Evolutionary conservation across 2,797 vertebrate species (phyloP).

Genomic region (Sparidentex hasta): DNA sequence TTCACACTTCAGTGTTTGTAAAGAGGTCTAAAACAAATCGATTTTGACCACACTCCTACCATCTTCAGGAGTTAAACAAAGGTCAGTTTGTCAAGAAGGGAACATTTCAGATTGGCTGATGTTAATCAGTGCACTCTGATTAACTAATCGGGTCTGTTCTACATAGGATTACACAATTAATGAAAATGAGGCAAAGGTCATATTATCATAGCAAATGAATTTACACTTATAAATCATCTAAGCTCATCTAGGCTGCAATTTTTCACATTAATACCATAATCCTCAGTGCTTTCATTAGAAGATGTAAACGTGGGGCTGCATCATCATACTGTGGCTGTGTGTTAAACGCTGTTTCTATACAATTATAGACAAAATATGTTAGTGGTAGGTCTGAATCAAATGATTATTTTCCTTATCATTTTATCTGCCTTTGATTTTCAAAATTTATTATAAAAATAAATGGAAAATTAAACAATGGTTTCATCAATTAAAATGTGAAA

Average conservation of each 20-base stretch:
- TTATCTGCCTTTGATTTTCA: too few relatives aligned
- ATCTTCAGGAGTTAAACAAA: conserved; percentile 46
- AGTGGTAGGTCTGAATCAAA: too few relatives aligned
- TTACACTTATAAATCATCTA: conserved; percentile 36
- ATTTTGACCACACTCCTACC: conserved; percentile 24
- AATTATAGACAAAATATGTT: neutral
- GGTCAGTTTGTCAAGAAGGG: conserved; percentile 55
- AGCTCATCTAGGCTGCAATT: conserved; percentile 22
- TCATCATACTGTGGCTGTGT: neutral
- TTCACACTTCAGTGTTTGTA: conserved; percentile 48
- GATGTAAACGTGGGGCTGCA: neutral
- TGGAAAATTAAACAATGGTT: too few relatives aligned
- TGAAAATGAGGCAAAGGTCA: conserved; percentile 51
- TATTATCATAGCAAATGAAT: conserved; percentile 31
- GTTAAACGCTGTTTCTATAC: neutral
- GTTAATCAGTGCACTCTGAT: conserved; percentile 38
- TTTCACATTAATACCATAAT: conserved; percentile 39
- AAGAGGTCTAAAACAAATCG: conserved; percentile 30
- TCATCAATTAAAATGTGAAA: too few relatives aligned
- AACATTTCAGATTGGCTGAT: conserved; percentile 33
- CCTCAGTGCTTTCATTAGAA: conserved; percentile 16
- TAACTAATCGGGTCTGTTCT: conserved; percentile 32
- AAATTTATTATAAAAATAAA: too few relatives aligned
- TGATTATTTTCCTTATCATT: too few relatives aligned
- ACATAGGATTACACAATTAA: conserved; percentile 40